Conservation (phyloP, 1,140 invertebrate species). For the Paraescarpia echinospica region DNA sequence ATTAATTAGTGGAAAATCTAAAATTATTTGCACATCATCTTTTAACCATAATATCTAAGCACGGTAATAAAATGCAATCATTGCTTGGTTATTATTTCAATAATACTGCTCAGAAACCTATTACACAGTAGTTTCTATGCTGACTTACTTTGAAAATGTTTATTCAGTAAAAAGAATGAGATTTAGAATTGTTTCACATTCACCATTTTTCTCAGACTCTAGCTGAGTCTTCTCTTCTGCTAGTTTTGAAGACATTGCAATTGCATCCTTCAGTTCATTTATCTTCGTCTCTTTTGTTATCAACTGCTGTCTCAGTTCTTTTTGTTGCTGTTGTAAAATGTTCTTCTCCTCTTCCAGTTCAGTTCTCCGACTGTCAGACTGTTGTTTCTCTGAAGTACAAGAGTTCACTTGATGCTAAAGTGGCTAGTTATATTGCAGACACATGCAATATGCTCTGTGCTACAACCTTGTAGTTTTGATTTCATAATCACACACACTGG, state of each 20-base stretch:
- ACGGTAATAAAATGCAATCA: neutral
- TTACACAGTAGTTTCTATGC: too few species aligned
- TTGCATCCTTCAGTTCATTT: neutral
- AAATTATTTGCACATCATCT: neutral
- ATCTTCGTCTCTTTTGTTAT: neutral
- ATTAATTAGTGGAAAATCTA: neutral
- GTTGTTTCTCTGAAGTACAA: neutral
- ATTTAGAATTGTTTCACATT: neutral
- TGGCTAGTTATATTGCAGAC: neutral
- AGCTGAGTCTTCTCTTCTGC: neutral
- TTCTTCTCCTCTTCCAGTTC: neutral
- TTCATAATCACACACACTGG: too few species aligned
- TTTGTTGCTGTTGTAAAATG: neutral
- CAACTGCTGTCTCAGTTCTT: neutral
- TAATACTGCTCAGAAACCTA: neutral
- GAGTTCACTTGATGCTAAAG: neutral
- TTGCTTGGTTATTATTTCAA: too few species aligned
- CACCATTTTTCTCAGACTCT: neutral
- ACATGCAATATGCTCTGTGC: too few species aligned
- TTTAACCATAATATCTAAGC: neutral
- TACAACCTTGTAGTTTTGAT: too few species aligned
- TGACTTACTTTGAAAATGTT: neutral
- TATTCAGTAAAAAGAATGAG: neutral
- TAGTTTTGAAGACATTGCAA: neutral
- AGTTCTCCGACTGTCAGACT: neutral